Evolutionary conservation across 2,797 vertebrate genomes (phyloP).

Genomic region (Emydoidea blandingii): DNA sequence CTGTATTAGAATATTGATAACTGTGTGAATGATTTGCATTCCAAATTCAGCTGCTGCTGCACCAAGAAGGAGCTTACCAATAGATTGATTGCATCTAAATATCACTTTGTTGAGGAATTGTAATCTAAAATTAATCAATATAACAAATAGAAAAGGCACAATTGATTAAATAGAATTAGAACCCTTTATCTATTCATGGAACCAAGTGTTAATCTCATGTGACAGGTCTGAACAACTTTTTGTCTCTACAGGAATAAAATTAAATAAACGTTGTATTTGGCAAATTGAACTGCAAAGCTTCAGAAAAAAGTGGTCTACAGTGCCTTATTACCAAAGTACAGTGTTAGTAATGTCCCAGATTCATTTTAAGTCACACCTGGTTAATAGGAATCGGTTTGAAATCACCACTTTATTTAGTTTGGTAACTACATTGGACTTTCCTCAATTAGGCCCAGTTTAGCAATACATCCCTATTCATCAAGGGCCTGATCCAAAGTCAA

Average conservation of each 20-base stretch:
- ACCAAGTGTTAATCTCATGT: conserved; percentile 49
- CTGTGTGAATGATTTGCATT: conserved; percentile 33
- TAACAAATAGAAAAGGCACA: neutral
- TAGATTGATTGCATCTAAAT: neutral
- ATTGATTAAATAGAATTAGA: neutral
- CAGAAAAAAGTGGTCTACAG: conserved; percentile 1
- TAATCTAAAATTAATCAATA: neutral
- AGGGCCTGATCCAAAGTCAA: conserved; percentile 2
- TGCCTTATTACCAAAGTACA: conserved; percentile 55
- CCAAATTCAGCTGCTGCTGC: rapidly evolving
- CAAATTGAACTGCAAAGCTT: conserved; percentile 61
- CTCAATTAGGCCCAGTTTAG: conserved; percentile 6
- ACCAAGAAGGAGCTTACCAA: neutral
- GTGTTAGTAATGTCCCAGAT: neutral
- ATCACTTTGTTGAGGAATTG: neutral
- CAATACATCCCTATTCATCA: neutral
- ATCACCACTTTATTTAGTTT: conserved; percentile 52
- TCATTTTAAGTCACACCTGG: neutral
- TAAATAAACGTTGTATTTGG: conserved; percentile 38
- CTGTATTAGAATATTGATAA: conserved; percentile 29
- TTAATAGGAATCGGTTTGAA: conserved; percentile 13
- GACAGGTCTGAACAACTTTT: conserved; percentile 66
- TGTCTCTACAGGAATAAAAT: neutral
- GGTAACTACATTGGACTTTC: neutral
- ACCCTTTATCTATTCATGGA: conserved; percentile 28